Base-by-base conservation (phyloP, 2,797 vertebrate genomes). In the Sebastes taczanowskii region DNA sequence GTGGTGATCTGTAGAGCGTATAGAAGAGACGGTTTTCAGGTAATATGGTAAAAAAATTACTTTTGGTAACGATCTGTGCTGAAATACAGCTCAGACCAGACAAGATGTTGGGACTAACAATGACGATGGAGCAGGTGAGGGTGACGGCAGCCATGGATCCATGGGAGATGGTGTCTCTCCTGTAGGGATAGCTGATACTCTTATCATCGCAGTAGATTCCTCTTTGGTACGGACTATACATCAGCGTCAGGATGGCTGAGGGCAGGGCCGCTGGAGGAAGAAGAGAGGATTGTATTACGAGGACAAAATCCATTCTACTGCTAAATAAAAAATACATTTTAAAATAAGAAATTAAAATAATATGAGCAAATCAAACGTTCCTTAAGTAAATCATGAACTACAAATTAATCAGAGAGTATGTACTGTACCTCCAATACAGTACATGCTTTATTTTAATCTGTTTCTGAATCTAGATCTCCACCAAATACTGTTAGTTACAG, bases 121-220 rank as follows among this genome's bases (percentile, higher is more conserved):
- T 98, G 87, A 96, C 11, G 1, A 98, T 92, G 1, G 97, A 97
- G 94, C 96, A 96, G 74, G 92, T 92, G 92, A 98, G 97, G 92
- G 97, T 98, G 87, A 99, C 94, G 0, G 96, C 96, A 0, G 98
- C 98, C 97, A 99, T 98, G 84, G 95, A 82, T 71, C 96, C 96
- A 0, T 98, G 96, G 4, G 98, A 98, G 91, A 99, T 98, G 90
- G 98, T 99, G 93, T 97, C 98, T 0, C 87, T 90, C 83, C 92
- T 96, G 95, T 97, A 98, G 2, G 98, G 98, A 81, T 98, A 98
- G 11, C 72, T 95, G 91, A 99, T 99, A 93, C 96, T 97, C 78
- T 96, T 85, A 4, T 99, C 98, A 0, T 95, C 77, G 11, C 98
- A 99, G 95, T 98, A 96, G 91, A 99, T 96, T 0, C 97, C 97